These are phyloP conservation scores for Dreissena rostriformis DNA, from an alignment of 1,140 invertebrate species.

Conservation along the genomic window DNA sequence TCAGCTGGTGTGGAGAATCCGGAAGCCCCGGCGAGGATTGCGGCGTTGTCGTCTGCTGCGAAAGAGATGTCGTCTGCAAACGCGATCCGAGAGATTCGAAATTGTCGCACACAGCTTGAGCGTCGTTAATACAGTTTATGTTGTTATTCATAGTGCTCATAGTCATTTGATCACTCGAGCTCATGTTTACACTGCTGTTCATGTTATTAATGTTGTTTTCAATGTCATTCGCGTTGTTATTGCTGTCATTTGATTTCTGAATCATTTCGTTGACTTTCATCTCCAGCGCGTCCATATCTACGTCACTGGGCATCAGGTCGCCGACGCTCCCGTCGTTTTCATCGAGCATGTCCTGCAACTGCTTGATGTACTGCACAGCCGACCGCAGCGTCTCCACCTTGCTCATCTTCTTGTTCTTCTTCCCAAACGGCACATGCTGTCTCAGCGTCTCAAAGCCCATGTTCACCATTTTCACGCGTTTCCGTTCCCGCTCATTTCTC, in stretches of 20 bases:
- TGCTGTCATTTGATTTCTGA: slow-evolving; percentile 17
- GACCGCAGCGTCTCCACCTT: slow-evolving; percentile 96
- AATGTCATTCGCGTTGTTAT: slow-evolving; percentile 30
- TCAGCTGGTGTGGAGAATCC: slow-evolving; percentile 25
- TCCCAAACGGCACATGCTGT: slow-evolving; percentile 78
- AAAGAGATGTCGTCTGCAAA: slow-evolving; percentile 1
- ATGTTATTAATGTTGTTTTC: slow-evolving; percentile 27
- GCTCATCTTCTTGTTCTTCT: slow-evolving; percentile 84
- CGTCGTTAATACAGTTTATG: not conserved
- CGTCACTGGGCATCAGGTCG: slow-evolving; percentile 25
- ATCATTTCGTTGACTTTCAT: slow-evolving; percentile 52
- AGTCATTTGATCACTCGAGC: slow-evolving; percentile 12
- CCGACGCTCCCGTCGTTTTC: slow-evolving; percentile 69
- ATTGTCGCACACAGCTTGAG: not conserved
- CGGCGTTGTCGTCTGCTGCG: slow-evolving; percentile 19
- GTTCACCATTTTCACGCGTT: slow-evolving; percentile 96
- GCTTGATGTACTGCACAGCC: slow-evolving; percentile 96
- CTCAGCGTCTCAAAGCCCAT: slow-evolving; percentile 84
- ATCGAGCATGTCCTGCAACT: slow-evolving; percentile 89
- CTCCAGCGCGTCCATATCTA: slow-evolving; percentile 52
- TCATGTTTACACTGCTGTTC: slow-evolving; percentile 11
- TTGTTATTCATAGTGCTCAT: not conserved
- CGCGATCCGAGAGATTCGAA: not conserved
- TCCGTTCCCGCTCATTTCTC: slow-evolving; percentile 95
- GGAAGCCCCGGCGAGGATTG: slow-evolving; percentile 20